These are phyloP conservation scores for Barbus barbus DNA, from an alignment of 2,113 vertebrate genomes.

Conservation along the genomic window DNA sequence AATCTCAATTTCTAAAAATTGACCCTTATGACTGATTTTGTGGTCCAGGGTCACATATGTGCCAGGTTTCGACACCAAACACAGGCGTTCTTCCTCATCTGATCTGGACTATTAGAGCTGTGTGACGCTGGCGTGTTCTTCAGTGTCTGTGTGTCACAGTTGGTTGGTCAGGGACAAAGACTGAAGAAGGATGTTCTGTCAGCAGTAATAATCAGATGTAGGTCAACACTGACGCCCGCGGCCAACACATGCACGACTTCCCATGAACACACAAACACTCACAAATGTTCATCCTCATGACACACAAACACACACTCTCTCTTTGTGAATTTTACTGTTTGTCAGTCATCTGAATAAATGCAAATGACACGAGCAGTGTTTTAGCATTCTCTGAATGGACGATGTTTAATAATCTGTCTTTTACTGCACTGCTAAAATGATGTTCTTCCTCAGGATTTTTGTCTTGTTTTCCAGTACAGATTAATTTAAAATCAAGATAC, in stretches of 20 bases:
- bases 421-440: background rate
- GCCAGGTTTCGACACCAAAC: too few species aligned
- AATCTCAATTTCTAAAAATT: too few species aligned
- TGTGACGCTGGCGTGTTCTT: too few species aligned
- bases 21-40: too few species aligned
- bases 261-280: background rate
- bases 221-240: slow-evolving; percentile 39
- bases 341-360: background rate
- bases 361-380: background rate
- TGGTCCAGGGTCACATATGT: too few species aligned
- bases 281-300: background rate
- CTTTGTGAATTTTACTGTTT: background rate
- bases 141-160: slow-evolving; percentile 26
- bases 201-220: slow-evolving; percentile 48
- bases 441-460: background rate
- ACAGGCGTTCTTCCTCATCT: too few species aligned
- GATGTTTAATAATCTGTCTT: background rate
- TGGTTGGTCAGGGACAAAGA: slow-evolving; percentile 49
- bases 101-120: too few species aligned
- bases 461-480: background rate
- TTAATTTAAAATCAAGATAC: background rate
- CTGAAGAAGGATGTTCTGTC: too few species aligned
- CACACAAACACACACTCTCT: background rate
- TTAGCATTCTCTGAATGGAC: background rate
- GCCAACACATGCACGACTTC: slow-evolving; percentile 32